Base-by-base conservation (phyloP, 2,113 vertebrate genomes). In the Neomonachus schauinslandi region DNA sequence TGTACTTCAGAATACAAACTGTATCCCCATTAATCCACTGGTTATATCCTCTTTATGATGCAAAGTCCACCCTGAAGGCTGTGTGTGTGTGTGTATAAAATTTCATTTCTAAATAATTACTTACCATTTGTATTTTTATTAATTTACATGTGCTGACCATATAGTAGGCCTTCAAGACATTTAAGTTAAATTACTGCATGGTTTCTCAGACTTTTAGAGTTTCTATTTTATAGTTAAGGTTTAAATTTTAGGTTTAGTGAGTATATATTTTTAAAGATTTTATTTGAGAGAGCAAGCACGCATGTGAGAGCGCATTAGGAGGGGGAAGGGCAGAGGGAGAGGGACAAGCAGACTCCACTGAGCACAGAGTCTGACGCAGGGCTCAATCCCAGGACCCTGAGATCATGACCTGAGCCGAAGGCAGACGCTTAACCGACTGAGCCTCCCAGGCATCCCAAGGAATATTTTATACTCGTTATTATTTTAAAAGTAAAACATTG, bases 201-300 rank as follows among this genome's bases (percentile, higher is more conserved):
- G 11, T 89, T 84, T 94, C 46, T 89, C 33, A 65, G 21, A 15
- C 71, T 61, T 93, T 87, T 86, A 19, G 53, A 71, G n/a, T 93
- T 91, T 82, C 46, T 94, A 80, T 82, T 84, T 91, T 91, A 55
- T 55, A 91, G n/a, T 51, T 94, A 91, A 67, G 19, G 31, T 85
- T 84, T 84, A 49, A 95, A 21, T 76, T 95, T 92, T 55, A 59
- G 22, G 36, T 28, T 84, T 94, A 77, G 46, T 15, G 14, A 33
- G 16, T 2, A 53, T 53, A 4, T 53, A 14, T 53, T 4, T 28
- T 63, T 13, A 31, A 33, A 7, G 63, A 65, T 65, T 31, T 65
- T 55, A 67, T 67, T 67, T 67, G 31, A 16, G 63, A 67, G 31
- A 65, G 63, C 15, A 7, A 33, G 31, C 15, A 12, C 14, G 51